Conservation (phyloP, 2,888 invertebrate genomes). For the Labia minor region DNA sequence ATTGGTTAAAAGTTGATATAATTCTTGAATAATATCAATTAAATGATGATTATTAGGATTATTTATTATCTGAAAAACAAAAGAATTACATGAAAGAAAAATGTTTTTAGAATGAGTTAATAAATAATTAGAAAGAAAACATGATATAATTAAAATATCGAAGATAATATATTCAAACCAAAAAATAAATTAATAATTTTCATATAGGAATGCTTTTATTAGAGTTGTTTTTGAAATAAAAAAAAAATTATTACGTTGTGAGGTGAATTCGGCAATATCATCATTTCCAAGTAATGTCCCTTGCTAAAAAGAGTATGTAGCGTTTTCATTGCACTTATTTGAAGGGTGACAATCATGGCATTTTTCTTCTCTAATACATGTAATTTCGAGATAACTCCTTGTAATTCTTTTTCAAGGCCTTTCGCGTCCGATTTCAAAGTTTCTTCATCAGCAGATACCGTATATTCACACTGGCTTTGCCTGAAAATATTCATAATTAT, state of each 20-base stretch:
- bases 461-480: not conserved
- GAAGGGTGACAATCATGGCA: conserved; percentile 42
- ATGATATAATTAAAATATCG: not conserved
- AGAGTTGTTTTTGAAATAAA: too few species aligned
- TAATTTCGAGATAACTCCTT: conserved; percentile 28
- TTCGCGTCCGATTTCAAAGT: not conserved
- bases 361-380: conserved; percentile 39
- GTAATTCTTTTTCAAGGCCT: not conserved
- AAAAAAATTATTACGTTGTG: too few species aligned
- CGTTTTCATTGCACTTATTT: conserved; percentile 46
- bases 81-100: too few species aligned
- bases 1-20: not conserved
- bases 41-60: not conserved
- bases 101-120: too few species aligned
- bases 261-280: conserved; percentile 39
- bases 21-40: not conserved
- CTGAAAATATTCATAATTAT: not conserved
- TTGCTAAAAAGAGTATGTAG: conserved; percentile 42
- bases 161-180: too few species aligned
- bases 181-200: too few species aligned
- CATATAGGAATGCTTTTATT: too few species aligned
- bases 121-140: conserved; percentile 8
- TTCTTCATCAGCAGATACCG: not conserved
- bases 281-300: conserved; percentile 44
- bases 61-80: not conserved